These are phyloP conservation scores for Callospermophilus lateralis DNA, from an alignment of 2,113 vertebrate genomes.

Conservation along the genomic window DNA sequence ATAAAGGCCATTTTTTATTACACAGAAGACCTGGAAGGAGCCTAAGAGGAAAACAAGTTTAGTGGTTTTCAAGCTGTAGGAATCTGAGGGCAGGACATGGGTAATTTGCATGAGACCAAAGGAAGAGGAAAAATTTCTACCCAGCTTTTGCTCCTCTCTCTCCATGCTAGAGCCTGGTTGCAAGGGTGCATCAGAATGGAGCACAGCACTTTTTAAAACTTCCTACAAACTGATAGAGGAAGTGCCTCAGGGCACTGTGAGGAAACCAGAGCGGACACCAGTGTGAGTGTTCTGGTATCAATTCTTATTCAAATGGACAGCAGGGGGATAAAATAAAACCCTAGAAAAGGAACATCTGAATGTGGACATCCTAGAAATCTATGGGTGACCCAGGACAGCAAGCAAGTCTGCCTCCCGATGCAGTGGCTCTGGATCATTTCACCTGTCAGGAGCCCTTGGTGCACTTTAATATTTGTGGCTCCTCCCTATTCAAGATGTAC, in stretches of 20 bases:
- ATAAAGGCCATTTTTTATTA: background rate
- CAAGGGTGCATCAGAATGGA: background rate
- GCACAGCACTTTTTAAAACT: background rate
- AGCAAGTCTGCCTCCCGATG: background rate
- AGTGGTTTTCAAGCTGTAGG: background rate
- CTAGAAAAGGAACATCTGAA: background rate
- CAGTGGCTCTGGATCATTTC: background rate
- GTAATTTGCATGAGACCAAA: background rate
- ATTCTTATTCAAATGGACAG: constrained; percentile 8
- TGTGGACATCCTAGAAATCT: constrained; percentile 19
- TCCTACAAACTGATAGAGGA: background rate
- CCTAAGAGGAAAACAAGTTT: background rate
- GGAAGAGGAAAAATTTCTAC: background rate
- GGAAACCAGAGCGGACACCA: accelerated
- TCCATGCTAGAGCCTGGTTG: background rate
- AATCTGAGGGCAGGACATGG: background rate
- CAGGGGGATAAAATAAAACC: constrained; percentile 53
- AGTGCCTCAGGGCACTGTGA: accelerated
- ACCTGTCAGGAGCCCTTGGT: background rate
- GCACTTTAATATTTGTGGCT: background rate
- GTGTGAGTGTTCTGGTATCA: background rate
- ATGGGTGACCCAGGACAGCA: background rate
- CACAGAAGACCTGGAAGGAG: background rate
- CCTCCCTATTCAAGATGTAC: background rate
- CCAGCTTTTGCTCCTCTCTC: accelerated